Conservation (phyloP, 1,140 invertebrate genomes). For the Tigriopus japonicus region DNA sequence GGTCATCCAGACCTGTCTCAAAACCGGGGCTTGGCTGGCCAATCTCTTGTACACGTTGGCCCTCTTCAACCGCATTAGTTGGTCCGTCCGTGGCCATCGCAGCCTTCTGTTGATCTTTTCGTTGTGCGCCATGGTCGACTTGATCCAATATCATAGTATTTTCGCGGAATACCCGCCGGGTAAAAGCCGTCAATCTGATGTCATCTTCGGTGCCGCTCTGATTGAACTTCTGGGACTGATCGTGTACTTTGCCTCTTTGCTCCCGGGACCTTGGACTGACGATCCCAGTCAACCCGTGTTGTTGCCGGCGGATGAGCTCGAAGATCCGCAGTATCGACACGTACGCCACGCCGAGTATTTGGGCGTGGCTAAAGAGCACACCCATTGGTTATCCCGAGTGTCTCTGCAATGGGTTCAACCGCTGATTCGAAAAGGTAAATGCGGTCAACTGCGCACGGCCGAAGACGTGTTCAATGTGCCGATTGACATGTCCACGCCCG, state of each 20-base stretch:
- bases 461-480: slow-evolving; percentile 77
- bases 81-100: slow-evolving; percentile 44
- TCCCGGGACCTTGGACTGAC: slow-evolving; percentile 20
- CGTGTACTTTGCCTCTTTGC: slow-evolving; percentile 22
- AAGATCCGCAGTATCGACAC: slow-evolving; percentile 25
- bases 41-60: slow-evolving; percentile 52
- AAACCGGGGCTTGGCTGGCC: slow-evolving; percentile 51
- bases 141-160: slow-evolving; percentile 19
- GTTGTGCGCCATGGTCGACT: slow-evolving; percentile 35
- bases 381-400: slow-evolving; percentile 46
- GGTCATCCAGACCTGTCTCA: slow-evolving; percentile 29
- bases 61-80: slow-evolving; percentile 36
- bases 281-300: slow-evolving; percentile 19
- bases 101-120: slow-evolving; percentile 42
- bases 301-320: slow-evolving; percentile 19
- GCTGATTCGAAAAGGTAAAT: slow-evolving; percentile 57
- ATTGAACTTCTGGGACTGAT: slow-evolving; percentile 20
- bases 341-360: slow-evolving; percentile 33
- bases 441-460: slow-evolving; percentile 43
- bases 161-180: slow-evolving; percentile 23
- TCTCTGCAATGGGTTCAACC: slow-evolving; percentile 72
- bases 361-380: slow-evolving; percentile 57
- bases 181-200: slow-evolving; percentile 22
- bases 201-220: slow-evolving; percentile 21
- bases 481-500: slow-evolving; percentile 36